Evolutionary conservation across 2,888 invertebrate genomes (phyloP), one percentile per base, ranked within the genome.

Genomic region (Drosophila emarginata): DNA sequence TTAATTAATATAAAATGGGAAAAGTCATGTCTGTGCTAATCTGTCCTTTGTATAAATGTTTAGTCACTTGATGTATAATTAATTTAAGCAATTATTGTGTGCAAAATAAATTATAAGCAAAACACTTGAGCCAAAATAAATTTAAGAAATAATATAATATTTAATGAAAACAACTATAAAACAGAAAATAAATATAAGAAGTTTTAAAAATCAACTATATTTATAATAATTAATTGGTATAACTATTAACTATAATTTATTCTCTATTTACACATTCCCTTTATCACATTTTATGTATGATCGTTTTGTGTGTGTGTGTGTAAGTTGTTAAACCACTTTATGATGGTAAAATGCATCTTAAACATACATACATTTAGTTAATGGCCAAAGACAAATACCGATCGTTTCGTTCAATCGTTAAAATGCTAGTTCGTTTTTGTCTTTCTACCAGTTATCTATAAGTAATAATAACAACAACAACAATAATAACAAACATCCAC

Each of bases 261-360:
- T 11, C 54, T 61, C 59, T 18, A 7, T 7, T 58, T 2, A 18
- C 12, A 18, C 12, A n/a, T n/a, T n/a, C n/a, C n/a, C n/a, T 11
- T 11, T 11, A 11, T 9, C 9, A 4, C n/a, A 23, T 4, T 28
- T 18, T 6, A 15, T 18, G 1, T 36, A 15, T 51, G 62, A 67
- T 56, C 61, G 68, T 68, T 57, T 61, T 32, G 32, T 50, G 23
- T 53, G 32, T 54, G 63, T 62, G 21, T 65, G 54, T 50, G 61
- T 61, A 45, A 61, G 50, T 53, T 50, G 61, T 40, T 12, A 23
- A 18, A 32, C 51, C 52, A 53, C 64, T 61, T 67, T 45, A 61
- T 68, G 67, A 40, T 61, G 21, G 68, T 18, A n/a, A 69, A 45
- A 54, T 58, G 69, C 64, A 70, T 70, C 59, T 70, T 60, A 51